Conservation (phyloP, 2,888 invertebrate species). For the Ichneumoninae sp. region DNA sequence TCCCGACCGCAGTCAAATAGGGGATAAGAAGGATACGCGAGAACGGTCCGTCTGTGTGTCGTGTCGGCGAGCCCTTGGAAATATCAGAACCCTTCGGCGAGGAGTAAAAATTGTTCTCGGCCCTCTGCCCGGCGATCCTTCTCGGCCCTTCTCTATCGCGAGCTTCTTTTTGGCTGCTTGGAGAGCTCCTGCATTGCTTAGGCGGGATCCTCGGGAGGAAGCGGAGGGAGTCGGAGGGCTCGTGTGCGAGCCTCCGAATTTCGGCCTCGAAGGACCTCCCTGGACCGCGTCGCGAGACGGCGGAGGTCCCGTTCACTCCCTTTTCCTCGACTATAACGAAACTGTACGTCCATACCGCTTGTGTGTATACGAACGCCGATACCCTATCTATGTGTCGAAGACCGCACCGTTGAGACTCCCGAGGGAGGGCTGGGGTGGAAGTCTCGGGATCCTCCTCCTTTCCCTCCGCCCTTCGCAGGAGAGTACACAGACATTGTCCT, state of each 20-base stretch:
- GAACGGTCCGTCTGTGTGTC: background rate
- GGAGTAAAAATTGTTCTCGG: slow-evolving; percentile 43
- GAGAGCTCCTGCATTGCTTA: slow-evolving; percentile 20
- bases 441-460: slow-evolving; percentile 40
- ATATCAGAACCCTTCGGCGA: slow-evolving; percentile 45
- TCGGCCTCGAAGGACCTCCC: slow-evolving; percentile 78
- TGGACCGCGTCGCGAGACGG: slow-evolving; percentile 70
- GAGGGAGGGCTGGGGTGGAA: slow-evolving; percentile 36
- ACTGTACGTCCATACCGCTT: background rate
- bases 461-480: slow-evolving; percentile 22
- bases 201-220: slow-evolving; percentile 20
- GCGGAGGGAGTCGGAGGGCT: background rate
- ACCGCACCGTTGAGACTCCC: slow-evolving; percentile 8
- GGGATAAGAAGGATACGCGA: slow-evolving; percentile 10
- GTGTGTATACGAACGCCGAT: background rate
- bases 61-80: slow-evolving; percentile 47
- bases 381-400: slow-evolving; percentile 11
- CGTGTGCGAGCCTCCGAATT: background rate
- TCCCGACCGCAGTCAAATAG: slow-evolving; percentile 37
- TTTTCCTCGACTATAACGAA: slow-evolving; percentile 31
- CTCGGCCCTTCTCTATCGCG: slow-evolving; percentile 25
- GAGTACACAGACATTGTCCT: slow-evolving; percentile 8
- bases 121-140: background rate
- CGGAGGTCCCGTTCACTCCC: slow-evolving; percentile 77
- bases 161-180: slow-evolving; percentile 48